These are phyloP conservation scores for Perca flavescens DNA, from an alignment of 2,113 vertebrate species.

Conservation along the genomic window DNA sequence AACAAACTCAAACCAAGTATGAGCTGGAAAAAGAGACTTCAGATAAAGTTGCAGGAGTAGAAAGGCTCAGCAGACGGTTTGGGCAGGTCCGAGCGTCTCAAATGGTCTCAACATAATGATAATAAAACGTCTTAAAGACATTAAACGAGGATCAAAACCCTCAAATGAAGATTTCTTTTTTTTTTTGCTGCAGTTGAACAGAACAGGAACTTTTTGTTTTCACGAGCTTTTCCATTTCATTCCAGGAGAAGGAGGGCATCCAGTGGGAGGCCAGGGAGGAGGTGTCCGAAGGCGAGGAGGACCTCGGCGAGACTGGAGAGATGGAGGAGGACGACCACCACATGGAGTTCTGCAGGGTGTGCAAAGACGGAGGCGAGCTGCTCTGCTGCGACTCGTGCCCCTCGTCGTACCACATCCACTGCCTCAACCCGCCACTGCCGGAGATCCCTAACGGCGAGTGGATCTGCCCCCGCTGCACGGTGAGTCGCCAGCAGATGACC, in stretches of 20 bases:
- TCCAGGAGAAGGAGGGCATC: constrained; percentile 97
- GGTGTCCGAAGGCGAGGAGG: constrained; percentile 92
- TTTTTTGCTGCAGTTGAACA: no score
- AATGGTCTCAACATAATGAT: neutral
- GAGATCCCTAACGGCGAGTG: constrained; percentile 99
- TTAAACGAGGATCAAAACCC: no score
- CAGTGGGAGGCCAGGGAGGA: constrained; percentile 99
- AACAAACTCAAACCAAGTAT: neutral
- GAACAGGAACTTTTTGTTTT: no score
- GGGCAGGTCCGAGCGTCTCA: no score
- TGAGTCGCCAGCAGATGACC: constrained; percentile 74
- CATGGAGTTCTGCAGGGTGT: constrained; percentile 99
- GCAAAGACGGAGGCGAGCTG: constrained; percentile 97
- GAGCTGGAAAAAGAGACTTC: no score
- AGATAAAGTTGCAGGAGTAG: no score
- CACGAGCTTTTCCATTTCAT: no score
- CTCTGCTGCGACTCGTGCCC: constrained; percentile 98
- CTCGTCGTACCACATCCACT: constrained; percentile 98
- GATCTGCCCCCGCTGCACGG: constrained; percentile 98
- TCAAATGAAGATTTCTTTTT: no score
- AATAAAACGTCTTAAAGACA: no score
- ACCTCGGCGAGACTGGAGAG: constrained; percentile 86
- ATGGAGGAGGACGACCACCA: constrained; percentile 97
- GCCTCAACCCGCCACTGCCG: constrained; percentile 94
- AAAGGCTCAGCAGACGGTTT: no score